Evolutionary conservation across 2,797 vertebrate genomes (phyloP), one percentile per base, ranked within the genome.

Genomic region (Onychomys torridus): DNA sequence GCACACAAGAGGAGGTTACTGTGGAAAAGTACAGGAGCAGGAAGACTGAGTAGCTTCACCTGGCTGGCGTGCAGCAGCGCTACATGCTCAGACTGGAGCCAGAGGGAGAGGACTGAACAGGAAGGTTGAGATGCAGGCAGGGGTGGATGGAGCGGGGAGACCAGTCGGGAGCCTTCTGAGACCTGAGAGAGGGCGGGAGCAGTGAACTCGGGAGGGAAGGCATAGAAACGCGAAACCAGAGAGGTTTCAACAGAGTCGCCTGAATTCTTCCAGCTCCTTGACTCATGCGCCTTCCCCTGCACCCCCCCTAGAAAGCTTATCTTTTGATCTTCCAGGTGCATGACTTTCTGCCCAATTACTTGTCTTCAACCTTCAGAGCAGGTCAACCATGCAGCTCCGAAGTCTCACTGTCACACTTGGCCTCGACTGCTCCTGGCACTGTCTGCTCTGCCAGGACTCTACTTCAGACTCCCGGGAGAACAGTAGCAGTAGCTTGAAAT

Each of bases 281-380:
- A 67, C 61, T 90, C 88, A 65, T n/a, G 52, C 1, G 1, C 52
- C 55, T 95, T 52, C 32, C 75, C 94, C 27, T 87, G 13, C 61
- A 17, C 91, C 37, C 83, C 40, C 75, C 27, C 78, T 59, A 61
- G n/a, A 79, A 95, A 96, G 79, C 65, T 93, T 97, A 97, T 98
- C 93, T 71, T 82, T 96, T 94, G 77, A 94, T 97, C 92, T 96
- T 83, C 76, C 96, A 97, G 88, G 91, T 96, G 89, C 83, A 49
- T 85, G 94, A 95, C 95, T 97, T 97, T 97, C 96, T 97, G 95
- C 94, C 83, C 92, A 96, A 92, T 97, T 94, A 76, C 73, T 91
- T 96, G 84, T 96, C 73, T 94, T 96, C 84, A 89, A 90, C 77
- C 94, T 65, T 92, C 63, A 37, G 79, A 97, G 79, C 83, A 90